Evolutionary conservation across 1,140 invertebrate species (phyloP), one percentile per base, ranked within the genome.

Genomic region (Lordiphosa stackelbergi): DNA sequence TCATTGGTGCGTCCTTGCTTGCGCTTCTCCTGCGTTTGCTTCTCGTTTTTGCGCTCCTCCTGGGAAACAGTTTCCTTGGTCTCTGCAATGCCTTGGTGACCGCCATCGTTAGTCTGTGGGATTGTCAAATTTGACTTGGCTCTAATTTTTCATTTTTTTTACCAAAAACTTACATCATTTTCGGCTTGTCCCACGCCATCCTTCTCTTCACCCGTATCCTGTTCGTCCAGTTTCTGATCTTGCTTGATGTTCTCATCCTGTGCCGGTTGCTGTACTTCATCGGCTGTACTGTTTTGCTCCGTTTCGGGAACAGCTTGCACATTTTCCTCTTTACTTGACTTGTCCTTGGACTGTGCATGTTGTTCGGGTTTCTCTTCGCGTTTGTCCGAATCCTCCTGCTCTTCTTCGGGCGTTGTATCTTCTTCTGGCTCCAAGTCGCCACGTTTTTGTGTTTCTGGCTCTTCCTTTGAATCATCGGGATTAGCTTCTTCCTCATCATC

Each of bases 291-390:
- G 48, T 85, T 86, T 36, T 85, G 55, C 19, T 86, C 74, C 0
- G 77, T 78, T 48, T 91, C 88, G 2, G 89, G 88, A 61, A 90
- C 89, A 4, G 89, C 90, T 59, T 91, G 90, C 13, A 91, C 88
- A 74, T 91, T 90, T 6, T 91, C 89, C 42, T 89, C 89, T 6
- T 89, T 88, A 16, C 88, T 88, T 2, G 89, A 88, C 57, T 92
- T 90, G 62, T 92, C 89, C 56, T 89, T 90, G 5, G 92, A 91
- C 16, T 96, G 92, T 70, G 94, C 93, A 59, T 92, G 88, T 31
- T 95, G 92, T 9, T 92, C 89, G 22, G 89, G 88, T 34, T 83
- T 75, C 36, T 90, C 86, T 41, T 88, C 81, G 24, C 87, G 70
- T 8, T 84, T 72, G n/a, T 85, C 70, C 31, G 61, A 59, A 5